Evolutionary conservation across 2,888 invertebrate species (phyloP), one percentile per base, ranked within the genome.

Genomic region (Cepaea hortensis): DNA sequence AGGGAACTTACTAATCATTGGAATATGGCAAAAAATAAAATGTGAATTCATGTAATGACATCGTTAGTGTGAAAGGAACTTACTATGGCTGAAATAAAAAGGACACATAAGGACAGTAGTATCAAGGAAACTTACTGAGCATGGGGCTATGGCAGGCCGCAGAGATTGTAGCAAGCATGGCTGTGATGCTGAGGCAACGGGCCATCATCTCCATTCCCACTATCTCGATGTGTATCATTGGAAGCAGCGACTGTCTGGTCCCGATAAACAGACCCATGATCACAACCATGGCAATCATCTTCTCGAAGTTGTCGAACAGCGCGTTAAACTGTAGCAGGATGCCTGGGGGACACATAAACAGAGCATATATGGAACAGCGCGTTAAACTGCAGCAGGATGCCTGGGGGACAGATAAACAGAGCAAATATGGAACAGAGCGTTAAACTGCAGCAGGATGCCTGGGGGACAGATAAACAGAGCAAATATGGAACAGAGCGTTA

Each of bases 211-310:
- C 90, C 13, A 91, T 55, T 11, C 92, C 92, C 3, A 90, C 88
- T 23, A 91, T 89, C 46, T 91, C 91, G 0, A 90, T 90, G 13
- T 91, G 85, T 23, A 91, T 83, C 7, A 90, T 88, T 1, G 91
- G 88, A 48, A 89, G 87, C 79, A 92, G 72, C 61, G 89, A 89
- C 76, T 89, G 89, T 84, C 90, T 90, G 6, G 89, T 88, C 9
- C 90, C 88, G 13, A 89, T 89, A 55, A 90, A 90, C 20, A 90
- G 62, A 11, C 91, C 92, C 80, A 89, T 88, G 15, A 90, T 65
- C 6, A 88, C 89, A n/a, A 88, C 88, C 77, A 89, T 90, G 20
- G 88, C 84, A n/a, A 89, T 79, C 50, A 91, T 84, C 7, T 87
- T 85, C 6, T 80, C 35, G 61, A 90, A 90, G 35, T 86, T 81